Evolutionary conservation across 2,113 vertebrate genomes (phyloP).

Genomic region (Phaethon lepturus): DNA sequence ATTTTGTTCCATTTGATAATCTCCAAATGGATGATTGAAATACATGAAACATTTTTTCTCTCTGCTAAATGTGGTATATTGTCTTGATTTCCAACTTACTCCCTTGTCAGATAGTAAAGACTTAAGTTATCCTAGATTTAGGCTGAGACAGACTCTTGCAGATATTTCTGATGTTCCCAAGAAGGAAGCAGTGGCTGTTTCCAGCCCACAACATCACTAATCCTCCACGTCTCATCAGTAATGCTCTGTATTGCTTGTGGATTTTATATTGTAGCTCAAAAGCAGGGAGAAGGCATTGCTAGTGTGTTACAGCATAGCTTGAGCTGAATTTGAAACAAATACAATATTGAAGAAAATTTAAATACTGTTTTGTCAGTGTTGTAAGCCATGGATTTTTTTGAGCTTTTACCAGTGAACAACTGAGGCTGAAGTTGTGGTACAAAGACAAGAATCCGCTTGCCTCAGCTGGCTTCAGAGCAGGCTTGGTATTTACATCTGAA

Average conservation of each 20-base stretch:
- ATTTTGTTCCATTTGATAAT: background rate
- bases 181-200: slow-evolving; percentile 46
- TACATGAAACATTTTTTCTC: background rate
- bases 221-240: background rate
- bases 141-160: background rate
- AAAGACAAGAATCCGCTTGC: slow-evolving; percentile 42
- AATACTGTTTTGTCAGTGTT: background rate
- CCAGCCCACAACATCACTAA: slow-evolving; percentile 4
- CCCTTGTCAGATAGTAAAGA: background rate
- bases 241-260: background rate
- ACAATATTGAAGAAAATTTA: background rate
- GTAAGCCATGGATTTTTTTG: background rate
- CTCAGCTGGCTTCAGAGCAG: slow-evolving; percentile 1
- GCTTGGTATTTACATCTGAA: background rate
- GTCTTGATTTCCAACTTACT: background rate
- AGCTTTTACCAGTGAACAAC: background rate
- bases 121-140: slow-evolving; percentile 25
- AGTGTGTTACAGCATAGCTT: background rate
- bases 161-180: background rate
- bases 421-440: background rate
- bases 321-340: background rate
- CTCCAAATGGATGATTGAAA: background rate
- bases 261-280: background rate
- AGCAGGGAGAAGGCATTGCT: background rate
- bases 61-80: background rate